Evolutionary conservation across 2,113 vertebrate species (phyloP).

Genomic region (Aythya baeri): DNA sequence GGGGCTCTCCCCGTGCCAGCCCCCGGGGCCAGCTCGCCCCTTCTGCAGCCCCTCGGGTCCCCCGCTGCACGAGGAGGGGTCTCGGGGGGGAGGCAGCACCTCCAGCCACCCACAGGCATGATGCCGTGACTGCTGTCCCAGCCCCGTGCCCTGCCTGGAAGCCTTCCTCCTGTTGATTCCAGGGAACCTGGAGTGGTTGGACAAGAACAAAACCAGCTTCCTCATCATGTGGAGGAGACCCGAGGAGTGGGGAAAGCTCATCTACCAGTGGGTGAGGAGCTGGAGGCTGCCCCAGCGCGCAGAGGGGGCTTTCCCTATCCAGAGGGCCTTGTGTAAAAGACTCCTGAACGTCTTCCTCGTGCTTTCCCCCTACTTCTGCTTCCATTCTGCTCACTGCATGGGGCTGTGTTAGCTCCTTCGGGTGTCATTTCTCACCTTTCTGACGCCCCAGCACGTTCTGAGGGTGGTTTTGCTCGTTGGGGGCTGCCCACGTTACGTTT

Average conservation of each 20-base stretch:
- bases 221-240: slow-evolving; percentile 98
- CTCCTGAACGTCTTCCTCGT: background rate
- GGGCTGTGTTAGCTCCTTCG: background rate
- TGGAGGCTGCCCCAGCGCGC: background rate
- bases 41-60: accelerated
- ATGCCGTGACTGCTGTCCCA: accelerated
- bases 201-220: slow-evolving; percentile 96
- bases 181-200: slow-evolving; percentile 98
- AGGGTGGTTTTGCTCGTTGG: accelerated
- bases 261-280: slow-evolving; percentile 95
- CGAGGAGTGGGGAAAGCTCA: slow-evolving; percentile 97
- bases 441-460: accelerated
- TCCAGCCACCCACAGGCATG: accelerated
- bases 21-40: background rate
- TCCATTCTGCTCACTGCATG: background rate
- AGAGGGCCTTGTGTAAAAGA: background rate
- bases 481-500: accelerated
- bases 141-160: background rate
- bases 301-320: background rate
- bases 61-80: no score
- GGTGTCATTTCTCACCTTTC: background rate
- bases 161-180: background rate
- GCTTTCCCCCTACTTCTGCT: background rate
- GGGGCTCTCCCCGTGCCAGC: background rate
- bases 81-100: background rate